Evolutionary conservation across 1,140 invertebrate species (phyloP).

Genomic region (Lucilia sericata): DNA sequence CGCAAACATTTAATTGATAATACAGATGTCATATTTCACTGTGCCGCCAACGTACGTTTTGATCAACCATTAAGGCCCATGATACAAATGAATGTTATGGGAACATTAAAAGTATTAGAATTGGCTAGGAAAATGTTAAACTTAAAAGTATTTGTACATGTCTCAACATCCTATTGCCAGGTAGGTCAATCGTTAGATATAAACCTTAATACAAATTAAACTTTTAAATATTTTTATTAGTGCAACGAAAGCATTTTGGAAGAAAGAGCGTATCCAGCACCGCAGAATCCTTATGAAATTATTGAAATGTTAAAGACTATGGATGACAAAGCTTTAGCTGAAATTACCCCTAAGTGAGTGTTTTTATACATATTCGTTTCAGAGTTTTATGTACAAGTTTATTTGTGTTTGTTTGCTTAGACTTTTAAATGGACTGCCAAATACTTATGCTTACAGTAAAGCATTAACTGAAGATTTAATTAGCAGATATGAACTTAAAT

Average conservation of each 20-base stretch:
- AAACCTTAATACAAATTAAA: not conserved
- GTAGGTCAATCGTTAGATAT: not conserved
- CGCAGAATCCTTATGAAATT: constrained; percentile 78
- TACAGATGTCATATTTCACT: constrained; percentile 88
- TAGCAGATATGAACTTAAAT: constrained; percentile 70
- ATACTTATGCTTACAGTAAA: constrained; percentile 86
- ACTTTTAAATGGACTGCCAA: constrained; percentile 78
- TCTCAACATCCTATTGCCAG: constrained; percentile 83
- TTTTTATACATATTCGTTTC: not conserved
- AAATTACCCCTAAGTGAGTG: constrained; percentile 79
- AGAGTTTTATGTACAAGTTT: no score
- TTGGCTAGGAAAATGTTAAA: constrained; percentile 77
- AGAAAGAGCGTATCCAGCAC: constrained; percentile 76
- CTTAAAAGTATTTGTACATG: constrained; percentile 79
- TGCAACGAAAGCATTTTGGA: constrained; percentile 78
- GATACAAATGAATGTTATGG: constrained; percentile 76
- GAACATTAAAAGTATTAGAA: constrained; percentile 76
- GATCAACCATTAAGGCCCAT: constrained; percentile 84
- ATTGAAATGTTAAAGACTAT: constrained; percentile 85
- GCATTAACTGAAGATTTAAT: constrained; percentile 80
- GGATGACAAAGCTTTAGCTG: constrained; percentile 77
- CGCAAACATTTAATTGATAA: constrained; percentile 70
- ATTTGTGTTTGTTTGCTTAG: constrained; percentile 60
- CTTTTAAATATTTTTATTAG: constrained; percentile 65
- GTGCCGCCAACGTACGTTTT: constrained; percentile 92